These are phyloP conservation scores for Brachionus asplanchnoidis DNA, from an alignment of 1,140 invertebrate species.

Conservation along the genomic window DNA sequence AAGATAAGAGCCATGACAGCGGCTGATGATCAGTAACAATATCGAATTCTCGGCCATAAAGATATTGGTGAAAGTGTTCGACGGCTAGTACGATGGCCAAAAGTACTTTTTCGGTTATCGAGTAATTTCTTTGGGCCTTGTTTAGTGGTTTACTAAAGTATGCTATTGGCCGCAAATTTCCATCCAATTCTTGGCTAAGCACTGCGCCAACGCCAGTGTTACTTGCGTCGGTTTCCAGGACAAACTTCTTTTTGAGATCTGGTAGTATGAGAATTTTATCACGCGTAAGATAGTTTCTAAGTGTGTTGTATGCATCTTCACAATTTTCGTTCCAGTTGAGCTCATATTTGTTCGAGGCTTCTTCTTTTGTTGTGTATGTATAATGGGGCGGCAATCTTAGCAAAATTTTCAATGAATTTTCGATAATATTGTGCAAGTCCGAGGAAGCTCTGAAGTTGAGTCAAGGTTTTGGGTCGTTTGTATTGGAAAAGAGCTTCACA, in stretches of 20 bases:
- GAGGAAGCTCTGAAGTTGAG: conserved; percentile 45
- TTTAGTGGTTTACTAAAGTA: conserved; percentile 9
- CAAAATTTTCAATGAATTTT: conserved; percentile 56
- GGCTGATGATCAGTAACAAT: conserved; percentile 59
- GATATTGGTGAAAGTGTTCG: conserved; percentile 53
- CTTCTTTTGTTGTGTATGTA: conserved; percentile 47
- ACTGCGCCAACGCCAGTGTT: conserved; percentile 53
- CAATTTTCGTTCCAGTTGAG: conserved; percentile 48
- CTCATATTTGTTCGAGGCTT: not conserved
- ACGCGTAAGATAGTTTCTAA: conserved; percentile 47
- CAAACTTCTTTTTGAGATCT: conserved; percentile 49
- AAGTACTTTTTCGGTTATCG: conserved; percentile 51
- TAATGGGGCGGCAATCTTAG: conserved; percentile 50
- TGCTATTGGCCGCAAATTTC: not conserved
- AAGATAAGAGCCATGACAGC: conserved; percentile 50
- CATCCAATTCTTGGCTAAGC: conserved; percentile 48
- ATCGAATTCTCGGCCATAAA: conserved; percentile 56
- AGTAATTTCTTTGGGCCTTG: conserved; percentile 44
- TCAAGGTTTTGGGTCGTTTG: not conserved
- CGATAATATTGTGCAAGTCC: conserved; percentile 45
- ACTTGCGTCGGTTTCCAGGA: conserved; percentile 57
- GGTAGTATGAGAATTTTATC: conserved; percentile 43
- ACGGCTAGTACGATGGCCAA: conserved; percentile 55
- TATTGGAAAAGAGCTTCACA: not conserved
- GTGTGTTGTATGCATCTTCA: conserved; percentile 47